phyloP scores from a whole-genome alignment of 2,113 vertebrate species.

The Todiramphus chloris region DNA sequence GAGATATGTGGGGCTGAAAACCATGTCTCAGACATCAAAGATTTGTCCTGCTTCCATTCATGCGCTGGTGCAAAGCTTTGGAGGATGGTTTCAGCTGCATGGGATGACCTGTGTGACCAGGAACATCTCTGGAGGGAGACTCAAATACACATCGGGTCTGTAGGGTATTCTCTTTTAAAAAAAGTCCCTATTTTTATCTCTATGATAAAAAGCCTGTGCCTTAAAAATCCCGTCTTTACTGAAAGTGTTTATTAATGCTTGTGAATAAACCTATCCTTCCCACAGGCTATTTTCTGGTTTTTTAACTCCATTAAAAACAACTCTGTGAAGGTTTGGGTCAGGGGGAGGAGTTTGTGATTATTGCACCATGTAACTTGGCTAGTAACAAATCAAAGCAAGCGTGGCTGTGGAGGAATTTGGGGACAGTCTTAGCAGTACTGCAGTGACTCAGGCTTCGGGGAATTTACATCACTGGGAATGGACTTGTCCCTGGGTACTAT shows the following conservation, averaged over 20 bases:
- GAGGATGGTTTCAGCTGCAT: not conserved
- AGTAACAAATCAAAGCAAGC: not conserved
- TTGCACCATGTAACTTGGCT: not conserved
- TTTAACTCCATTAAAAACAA: not conserved
- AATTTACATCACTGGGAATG: not conserved
- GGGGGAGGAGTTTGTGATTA: not conserved
- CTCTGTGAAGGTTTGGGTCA: not conserved
- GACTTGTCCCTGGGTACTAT: not conserved
- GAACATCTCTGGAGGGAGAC: not conserved
- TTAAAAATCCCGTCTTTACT: not conserved
- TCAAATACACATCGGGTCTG: not conserved
- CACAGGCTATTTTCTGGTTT: not conserved
- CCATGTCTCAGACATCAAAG: not conserved
- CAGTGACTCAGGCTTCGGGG: not conserved
- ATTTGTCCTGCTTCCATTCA: not conserved
- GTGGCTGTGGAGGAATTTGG: not conserved
- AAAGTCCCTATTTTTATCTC: not conserved
- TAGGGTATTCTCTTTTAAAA: not conserved
- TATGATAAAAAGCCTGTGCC: not conserved
- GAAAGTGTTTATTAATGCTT: not conserved
- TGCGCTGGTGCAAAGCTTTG: not conserved
- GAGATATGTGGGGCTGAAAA: not conserved
- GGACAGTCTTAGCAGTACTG: not conserved
- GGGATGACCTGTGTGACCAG: not conserved
- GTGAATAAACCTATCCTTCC: not conserved